These are phyloP conservation scores for Nomia melanderi DNA, from an alignment of 1,140 invertebrate genomes.

Conservation along the genomic window DNA sequence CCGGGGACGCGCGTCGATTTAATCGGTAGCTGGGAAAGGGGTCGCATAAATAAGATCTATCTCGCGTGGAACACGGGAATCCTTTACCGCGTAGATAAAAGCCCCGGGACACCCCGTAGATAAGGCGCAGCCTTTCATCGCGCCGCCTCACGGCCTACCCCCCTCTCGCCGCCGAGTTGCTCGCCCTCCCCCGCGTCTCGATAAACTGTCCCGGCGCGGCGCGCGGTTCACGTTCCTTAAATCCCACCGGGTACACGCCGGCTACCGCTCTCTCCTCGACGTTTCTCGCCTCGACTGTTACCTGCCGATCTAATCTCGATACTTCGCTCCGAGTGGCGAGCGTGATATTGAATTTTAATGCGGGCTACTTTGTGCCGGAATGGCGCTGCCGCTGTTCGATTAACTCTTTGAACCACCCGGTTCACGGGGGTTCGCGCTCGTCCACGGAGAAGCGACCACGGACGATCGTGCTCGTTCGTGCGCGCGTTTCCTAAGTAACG, in stretches of 20 bases:
- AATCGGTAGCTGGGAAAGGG: conserved; percentile 76
- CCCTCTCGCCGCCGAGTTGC: too few relatives aligned
- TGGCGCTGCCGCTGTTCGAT: conserved; percentile 11
- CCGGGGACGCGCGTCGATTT: conserved; percentile 67
- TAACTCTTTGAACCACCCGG: conserved; percentile 25
- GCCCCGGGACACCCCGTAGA: conserved; percentile 70
- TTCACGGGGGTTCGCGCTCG: not conserved
- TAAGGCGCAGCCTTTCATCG: conserved; percentile 76
- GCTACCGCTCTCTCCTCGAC: conserved; percentile 45
- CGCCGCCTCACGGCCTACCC: conserved; percentile 58
- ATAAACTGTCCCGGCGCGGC: conserved; percentile 48
- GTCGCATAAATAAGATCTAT: conserved; percentile 80
- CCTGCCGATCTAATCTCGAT: conserved; percentile 50
- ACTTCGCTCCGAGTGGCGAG: conserved; percentile 44
- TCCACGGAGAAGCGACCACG: not conserved
- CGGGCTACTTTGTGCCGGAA: conserved; percentile 17
- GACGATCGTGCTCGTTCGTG: too few relatives aligned
- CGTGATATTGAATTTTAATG: conserved; percentile 50
- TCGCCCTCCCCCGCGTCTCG: conserved; percentile 12
- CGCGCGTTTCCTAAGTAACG: too few relatives aligned
- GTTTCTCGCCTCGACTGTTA: conserved; percentile 57
- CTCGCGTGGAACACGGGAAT: conserved; percentile 77
- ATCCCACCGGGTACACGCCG: conserved; percentile 30
- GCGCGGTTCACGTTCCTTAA: conserved; percentile 53
- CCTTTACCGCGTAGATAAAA: conserved; percentile 78